These are phyloP conservation scores for Microctenopoma lineatum DNA, from an alignment of 2,797 vertebrate species.

Conservation along the genomic window DNA sequence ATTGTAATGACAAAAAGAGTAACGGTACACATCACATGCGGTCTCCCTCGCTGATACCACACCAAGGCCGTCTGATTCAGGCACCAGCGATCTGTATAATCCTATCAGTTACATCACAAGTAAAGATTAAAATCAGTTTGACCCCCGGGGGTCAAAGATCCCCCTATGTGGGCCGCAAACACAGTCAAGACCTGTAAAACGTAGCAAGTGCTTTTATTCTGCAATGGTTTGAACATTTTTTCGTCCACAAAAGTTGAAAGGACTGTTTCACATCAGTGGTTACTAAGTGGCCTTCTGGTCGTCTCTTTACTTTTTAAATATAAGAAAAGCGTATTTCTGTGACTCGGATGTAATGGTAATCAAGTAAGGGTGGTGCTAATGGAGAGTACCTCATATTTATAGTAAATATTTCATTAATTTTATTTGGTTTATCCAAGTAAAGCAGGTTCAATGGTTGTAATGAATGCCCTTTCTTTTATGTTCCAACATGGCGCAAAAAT, in stretches of 20 bases:
- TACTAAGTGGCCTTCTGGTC: neutral
- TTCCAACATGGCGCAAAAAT: neutral
- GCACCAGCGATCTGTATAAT: conserved; percentile 16
- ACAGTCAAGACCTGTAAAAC: too few relatives aligned
- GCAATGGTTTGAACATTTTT: neutral
- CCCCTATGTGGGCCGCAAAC: too few relatives aligned
- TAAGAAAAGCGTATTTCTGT: neutral
- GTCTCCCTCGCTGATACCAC: conserved; percentile 6
- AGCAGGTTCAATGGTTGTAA: neutral
- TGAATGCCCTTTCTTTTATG: neutral
- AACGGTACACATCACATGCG: neutral
- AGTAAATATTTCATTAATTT: neutral
- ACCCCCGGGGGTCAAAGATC: conserved; percentile 7
- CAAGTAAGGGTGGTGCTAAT: neutral
- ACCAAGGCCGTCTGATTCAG: conserved; percentile 1
- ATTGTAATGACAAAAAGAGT: conserved; percentile 20
- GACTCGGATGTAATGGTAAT: neutral
- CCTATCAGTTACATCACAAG: conserved; percentile 34
- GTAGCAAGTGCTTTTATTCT: too few relatives aligned
- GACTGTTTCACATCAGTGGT: neutral
- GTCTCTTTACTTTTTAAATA: neutral
- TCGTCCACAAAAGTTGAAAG: neutral
- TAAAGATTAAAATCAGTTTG: conserved; percentile 28
- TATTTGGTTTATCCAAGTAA: neutral
- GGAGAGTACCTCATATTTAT: neutral